These are phyloP conservation scores for Falco naumanni DNA, from an alignment of 2,797 vertebrate species.

Conservation along the genomic window DNA sequence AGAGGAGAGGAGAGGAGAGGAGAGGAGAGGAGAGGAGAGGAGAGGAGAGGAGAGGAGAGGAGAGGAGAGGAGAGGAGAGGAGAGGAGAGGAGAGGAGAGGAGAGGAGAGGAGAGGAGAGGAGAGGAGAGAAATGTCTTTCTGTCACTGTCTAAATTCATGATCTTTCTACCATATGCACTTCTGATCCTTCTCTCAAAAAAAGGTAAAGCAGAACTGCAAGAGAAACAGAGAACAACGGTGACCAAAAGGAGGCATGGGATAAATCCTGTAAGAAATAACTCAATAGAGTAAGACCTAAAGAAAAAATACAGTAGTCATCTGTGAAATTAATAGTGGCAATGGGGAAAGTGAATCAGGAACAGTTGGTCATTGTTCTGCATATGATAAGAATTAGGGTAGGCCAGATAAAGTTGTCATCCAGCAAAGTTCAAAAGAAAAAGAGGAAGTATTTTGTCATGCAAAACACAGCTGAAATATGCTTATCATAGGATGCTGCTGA, in stretches of 20 bases:
- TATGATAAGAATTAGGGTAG: not conserved
- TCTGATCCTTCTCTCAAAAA: not conserved
- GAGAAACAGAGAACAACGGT: not conserved
- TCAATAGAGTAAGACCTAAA: not conserved
- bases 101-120: too few relatives aligned
- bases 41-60: not conserved
- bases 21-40: too few relatives aligned
- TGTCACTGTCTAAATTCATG: not conserved
- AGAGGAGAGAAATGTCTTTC: not conserved
- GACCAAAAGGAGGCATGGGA: not conserved
- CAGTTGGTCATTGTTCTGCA: not conserved
- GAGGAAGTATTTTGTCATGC: not conserved
- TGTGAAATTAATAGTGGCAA: not conserved
- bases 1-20: not conserved
- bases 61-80: rapidly evolving
- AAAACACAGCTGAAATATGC: not conserved
- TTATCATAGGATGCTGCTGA: not conserved
- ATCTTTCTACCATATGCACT: not conserved
- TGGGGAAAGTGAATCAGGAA: not conserved
- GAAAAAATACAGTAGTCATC: not conserved
- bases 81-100: rapidly evolving
- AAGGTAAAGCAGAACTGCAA: not conserved
- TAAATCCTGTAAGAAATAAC: not conserved
- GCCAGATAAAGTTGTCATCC: not conserved
- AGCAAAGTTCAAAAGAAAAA: not conserved